Evolutionary conservation across 2,797 vertebrate species (phyloP).

Genomic region (Gadopsis bispinosus): DNA sequence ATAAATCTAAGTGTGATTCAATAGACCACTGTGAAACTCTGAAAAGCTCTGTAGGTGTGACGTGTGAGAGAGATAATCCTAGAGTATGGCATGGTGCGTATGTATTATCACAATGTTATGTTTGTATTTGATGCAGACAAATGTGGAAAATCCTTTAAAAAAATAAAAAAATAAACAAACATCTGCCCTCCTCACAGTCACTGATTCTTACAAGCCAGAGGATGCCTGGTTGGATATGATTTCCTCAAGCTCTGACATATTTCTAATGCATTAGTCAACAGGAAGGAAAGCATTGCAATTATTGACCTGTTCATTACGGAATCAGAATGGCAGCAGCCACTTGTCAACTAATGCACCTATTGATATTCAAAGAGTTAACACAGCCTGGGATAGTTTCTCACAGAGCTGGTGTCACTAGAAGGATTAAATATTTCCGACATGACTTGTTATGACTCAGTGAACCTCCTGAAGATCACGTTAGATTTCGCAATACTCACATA

Average conservation of each 20-base stretch:
- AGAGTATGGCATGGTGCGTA: conserved; percentile 16
- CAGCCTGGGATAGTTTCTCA: background rate
- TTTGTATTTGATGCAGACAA: conserved; percentile 52
- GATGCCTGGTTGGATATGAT: conserved; percentile 20
- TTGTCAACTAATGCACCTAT: background rate
- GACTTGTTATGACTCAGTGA: conserved; percentile 11
- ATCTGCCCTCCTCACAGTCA: conserved; percentile 43
- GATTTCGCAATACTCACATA: conserved; percentile 21
- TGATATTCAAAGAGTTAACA: conserved; percentile 26
- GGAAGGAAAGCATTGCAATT: conserved; percentile 28
- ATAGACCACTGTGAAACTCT: background rate
- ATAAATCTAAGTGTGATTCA: conserved; percentile 14
- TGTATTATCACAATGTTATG: conserved; percentile 36
- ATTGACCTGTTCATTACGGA: conserved; percentile 19
- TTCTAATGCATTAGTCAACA: conserved; percentile 17
- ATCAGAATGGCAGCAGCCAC: conserved; percentile 1
- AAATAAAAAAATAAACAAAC: conserved; percentile 54
- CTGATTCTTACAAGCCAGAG: conserved; percentile 17
- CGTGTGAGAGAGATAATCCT: conserved; percentile 43
- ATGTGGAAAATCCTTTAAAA: conserved; percentile 58
- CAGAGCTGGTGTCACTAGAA: conserved; percentile 11
- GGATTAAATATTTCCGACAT: conserved; percentile 30
- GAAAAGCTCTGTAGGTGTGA: conserved; percentile 20
- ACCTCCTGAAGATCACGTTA: background rate
- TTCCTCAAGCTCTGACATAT: conserved; percentile 32